phyloP scores from a whole-genome alignment of 2,797 vertebrate genomes.

The Orestias chungarensis region DNA sequence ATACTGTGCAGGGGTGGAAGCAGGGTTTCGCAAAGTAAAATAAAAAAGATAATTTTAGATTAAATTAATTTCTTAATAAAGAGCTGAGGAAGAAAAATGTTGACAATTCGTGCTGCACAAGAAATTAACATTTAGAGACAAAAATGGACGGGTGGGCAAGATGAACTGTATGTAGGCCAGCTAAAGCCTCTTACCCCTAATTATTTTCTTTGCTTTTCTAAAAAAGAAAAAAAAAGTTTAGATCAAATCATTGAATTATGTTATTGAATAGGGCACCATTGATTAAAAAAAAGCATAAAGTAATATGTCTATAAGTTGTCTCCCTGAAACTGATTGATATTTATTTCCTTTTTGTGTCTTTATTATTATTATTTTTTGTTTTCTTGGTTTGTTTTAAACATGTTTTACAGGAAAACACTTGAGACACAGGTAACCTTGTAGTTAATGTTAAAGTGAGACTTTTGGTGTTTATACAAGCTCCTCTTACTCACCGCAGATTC shows the following conservation, averaged over 20 bases:
- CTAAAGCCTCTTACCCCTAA: conserved; percentile 36
- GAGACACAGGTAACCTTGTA: too few species aligned
- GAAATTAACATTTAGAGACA: conserved; percentile 40
- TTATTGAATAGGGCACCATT: conserved; percentile 9
- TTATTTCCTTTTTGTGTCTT: conserved; percentile 15
- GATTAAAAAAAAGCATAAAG: too few species aligned
- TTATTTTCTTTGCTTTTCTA: not conserved
- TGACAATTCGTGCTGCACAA: conserved; percentile 18
- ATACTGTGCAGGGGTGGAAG: conserved; percentile 4
- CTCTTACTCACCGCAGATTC: conserved; percentile 36
- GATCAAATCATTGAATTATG: conserved; percentile 21
- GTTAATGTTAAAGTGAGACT: too few species aligned
- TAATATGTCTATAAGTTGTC: too few species aligned
- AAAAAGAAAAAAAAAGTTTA: conserved; percentile 25
- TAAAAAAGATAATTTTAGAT: not conserved
- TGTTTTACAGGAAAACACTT: too few species aligned
- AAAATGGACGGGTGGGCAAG: conserved; percentile 27
- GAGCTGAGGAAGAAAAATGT: not conserved
- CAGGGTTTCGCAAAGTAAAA: conserved; percentile 13
- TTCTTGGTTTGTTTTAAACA: too few species aligned
- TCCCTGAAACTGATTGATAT: too few species aligned
- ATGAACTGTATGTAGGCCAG: conserved; percentile 48
- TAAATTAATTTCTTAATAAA: not conserved
- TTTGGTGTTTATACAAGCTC: too few species aligned
- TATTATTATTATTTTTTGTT: conserved; percentile 5